phyloP scores from a whole-genome alignment of 2,797 vertebrate species.

The Thalassophryne amazonica region DNA sequence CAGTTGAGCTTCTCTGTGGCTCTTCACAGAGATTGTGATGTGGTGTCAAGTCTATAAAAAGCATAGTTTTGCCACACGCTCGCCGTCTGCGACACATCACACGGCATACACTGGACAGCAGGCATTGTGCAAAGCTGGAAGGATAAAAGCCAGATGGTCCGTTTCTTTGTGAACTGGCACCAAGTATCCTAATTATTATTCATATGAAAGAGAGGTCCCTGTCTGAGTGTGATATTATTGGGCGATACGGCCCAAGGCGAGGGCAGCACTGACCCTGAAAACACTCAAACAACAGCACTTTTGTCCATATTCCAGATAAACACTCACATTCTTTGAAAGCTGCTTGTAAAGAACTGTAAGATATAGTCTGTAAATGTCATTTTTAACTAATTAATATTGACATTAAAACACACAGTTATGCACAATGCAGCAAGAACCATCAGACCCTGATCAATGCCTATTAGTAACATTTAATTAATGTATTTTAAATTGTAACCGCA shows the following conservation, averaged over 20 bases:
- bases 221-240: conserved; percentile 46
- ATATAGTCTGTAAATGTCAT: too few species aligned
- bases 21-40: background rate
- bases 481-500: too few species aligned
- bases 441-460: too few species aligned
- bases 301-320: conserved; percentile 16
- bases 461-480: too few species aligned
- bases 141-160: conserved; percentile 59
- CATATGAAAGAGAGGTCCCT: conserved; percentile 49
- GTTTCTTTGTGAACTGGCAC: conserved; percentile 52
- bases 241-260: conserved; percentile 52
- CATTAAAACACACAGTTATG: too few species aligned
- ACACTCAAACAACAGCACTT: conserved; percentile 35
- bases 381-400: too few species aligned
- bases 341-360: too few species aligned
- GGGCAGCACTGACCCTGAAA: conserved; percentile 39
- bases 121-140: conserved; percentile 36
- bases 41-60: conserved; percentile 39
- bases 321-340: background rate
- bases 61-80: conserved; percentile 13
- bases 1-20: background rate
- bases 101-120: conserved; percentile 35
- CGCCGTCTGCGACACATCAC: conserved; percentile 41
- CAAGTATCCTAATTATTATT: conserved; percentile 67
- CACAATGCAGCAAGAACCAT: too few species aligned